Evolutionary conservation across 2,888 invertebrate species (phyloP).

Genomic region (Lymantria dispar): DNA sequence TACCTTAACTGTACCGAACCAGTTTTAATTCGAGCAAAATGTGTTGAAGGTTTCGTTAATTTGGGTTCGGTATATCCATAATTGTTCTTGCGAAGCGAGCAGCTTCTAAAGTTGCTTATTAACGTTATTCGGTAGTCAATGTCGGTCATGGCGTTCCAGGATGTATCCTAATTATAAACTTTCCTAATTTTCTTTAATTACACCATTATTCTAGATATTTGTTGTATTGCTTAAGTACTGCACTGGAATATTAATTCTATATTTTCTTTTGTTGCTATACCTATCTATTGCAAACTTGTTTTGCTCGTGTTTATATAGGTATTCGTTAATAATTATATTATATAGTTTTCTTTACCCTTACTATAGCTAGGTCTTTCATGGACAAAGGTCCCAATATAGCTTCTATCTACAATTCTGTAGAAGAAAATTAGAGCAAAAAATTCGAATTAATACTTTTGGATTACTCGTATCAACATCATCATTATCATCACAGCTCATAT

Average conservation of each 20-base stretch:
- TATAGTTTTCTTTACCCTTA: no score
- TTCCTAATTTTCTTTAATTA: slow-evolving; percentile 71
- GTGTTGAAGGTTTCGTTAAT: slow-evolving; percentile 61
- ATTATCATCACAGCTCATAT: no score
- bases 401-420: no score
- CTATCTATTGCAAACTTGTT: no score
- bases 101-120: slow-evolving; percentile 64
- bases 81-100: slow-evolving; percentile 59
- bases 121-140: slow-evolving; percentile 42
- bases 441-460: no score
- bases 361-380: no score
- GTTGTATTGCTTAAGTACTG: slow-evolving; percentile 32
- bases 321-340: no score
- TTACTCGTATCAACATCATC: no score
- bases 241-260: slow-evolving; percentile 13
- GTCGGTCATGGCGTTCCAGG: slow-evolving; percentile 49
- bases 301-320: no score
- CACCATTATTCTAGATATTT: slow-evolving; percentile 32
- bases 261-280: no score
- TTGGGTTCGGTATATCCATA: slow-evolving; percentile 60
- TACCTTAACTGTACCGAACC: slow-evolving; percentile 32
- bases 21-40: slow-evolving; percentile 44
- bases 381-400: no score
- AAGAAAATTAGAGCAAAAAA: no score
- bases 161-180: slow-evolving; percentile 54